Evolutionary conservation across 2,888 invertebrate genomes (phyloP), one percentile per base, ranked within the genome.

Genomic region (Cheilosia impressa): DNA sequence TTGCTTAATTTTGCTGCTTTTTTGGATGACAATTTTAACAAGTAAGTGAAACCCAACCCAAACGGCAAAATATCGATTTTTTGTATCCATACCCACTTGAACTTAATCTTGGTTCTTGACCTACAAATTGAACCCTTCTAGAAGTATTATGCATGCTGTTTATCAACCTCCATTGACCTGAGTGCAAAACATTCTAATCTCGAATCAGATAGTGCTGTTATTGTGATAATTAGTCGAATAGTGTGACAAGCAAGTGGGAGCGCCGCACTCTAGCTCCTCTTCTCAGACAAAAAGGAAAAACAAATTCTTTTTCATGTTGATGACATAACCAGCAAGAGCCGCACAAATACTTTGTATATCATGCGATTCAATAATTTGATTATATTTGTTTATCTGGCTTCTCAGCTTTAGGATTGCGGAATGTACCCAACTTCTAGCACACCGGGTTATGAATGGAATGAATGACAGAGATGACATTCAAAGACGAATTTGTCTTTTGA

Each of bases 261-360:
- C 52, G 38, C 58, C 22, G 52, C 41, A 38, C 9, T 34, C 15
- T 5, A 38, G 10, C 13, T 45, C 19, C 31, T 43, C n/a, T 38
- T 38, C 38, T 38, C 38, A 38, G 2, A 2, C 6, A 34, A 45
- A 15, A 10, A 17, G 4, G 17, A 53, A 53, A 15, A n/a, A 22
- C 27, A 24, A 19, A 41, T 43, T 38, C 27, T 38, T 5, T 22
- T 31, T 41, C 19, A 13, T 50, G 4, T 22, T 53, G 66, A 68
- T 76, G 76, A 76, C 66, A 76, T 76, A 76, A 76, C 68, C 76
- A 55, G 13, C 19, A 66, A 38, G 6, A 50, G 7, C 19, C 45
- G 31, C 43, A 38, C 53, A 52, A 43, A 58, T 50, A 34, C 24
- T 17, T 34, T 24, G 4, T 24, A 17, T 38, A 9, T 43, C 13